Evolutionary conservation across 2,888 invertebrate species (phyloP), one percentile per base, ranked within the genome.

Genomic region (Ypsolopha sequella): DNA sequence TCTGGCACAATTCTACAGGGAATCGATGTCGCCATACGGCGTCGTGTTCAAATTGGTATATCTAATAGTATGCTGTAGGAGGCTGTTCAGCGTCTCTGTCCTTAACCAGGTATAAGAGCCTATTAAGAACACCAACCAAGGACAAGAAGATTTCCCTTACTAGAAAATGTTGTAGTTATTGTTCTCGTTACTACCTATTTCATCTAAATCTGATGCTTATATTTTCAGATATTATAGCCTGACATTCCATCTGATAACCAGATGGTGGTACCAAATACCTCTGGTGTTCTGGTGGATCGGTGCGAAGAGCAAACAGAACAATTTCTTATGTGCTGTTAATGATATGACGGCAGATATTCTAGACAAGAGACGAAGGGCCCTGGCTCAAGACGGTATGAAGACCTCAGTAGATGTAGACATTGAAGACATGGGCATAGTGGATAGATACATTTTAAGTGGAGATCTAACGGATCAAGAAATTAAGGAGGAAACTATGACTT

Each of bases 181-280:
- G n/a, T n/a, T n/a, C n/a, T n/a, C n/a, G n/a, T n/a, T n/a, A n/a
- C n/a, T 7, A 13, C 1, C 24, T 24, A 24, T 24, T 24, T 24
- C n/a, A 41, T 10, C n/a, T 11, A 41, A 41, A 41, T 41, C 9
- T 14, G 9, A 14, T 11, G 24, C 9, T 38, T 51, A 8, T 44
- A 24, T 50, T 9, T 48, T 44, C 24, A 9, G 9, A 53, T 54
- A 34, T 66, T 80, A 82, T 56, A 59, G 60, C 2, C 50, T 71
- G 0, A 61, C 78, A 2, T 80, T 76, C 56, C 56, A 59, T 10
- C 75, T 68, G 53, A 80, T 80, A 70, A 75, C 76, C 0, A 62
- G 60, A 50, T 81, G 80, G 79, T 82, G 80, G 80, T 62, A 78
- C 0, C 79, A 77, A 41, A 65, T 80, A 45, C 80, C 81, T 0